Evolutionary conservation across 2,797 vertebrate genomes (phyloP), one percentile per base, ranked within the genome.

Genomic region (Acomys russatus): DNA sequence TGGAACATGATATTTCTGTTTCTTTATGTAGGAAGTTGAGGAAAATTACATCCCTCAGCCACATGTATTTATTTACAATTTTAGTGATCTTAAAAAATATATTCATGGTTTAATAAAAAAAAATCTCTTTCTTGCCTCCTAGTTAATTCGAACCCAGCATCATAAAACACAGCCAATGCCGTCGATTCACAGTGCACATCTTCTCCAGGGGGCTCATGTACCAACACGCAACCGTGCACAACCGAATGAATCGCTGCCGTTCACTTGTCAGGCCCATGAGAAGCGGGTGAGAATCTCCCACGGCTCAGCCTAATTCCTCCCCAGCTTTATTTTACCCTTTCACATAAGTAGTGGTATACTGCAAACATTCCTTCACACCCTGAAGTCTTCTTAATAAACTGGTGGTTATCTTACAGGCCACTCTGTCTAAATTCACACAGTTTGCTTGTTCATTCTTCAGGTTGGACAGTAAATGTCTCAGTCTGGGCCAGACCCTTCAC

Each of bases 1-100:
- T 91, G 78, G 90, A 94, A 91, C 64, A 88, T 44, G 51, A 22
- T 61, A 66, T 76, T 82, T 78, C 66, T 96, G 35, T 54, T 95
- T 96, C 89, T 73, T 84, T 90, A 64, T 61, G 30, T 23, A 94
- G 74, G 28, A 78, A 96, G 54, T 84, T 87, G 17, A 91, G 70
- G 23, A 86, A 85, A 92, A 64, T 92, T 28, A 61, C 18, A 85
- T 73, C 80, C 49, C 11, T 94, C 6, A 59, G 30, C 30, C 71
- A 94, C 70, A 54, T 35, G 64, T 78, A 73, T 56, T 91, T 49
- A 25, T n/a, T 86, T 61, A 25, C 17, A 91, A 78, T 44, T 94
- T 88, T 71, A 92, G 30, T 86, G 35, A 86, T 82, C 68, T 74
- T 18, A 61, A 73, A 66, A 90, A 59, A 59, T 0, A 38, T 56